Percentiles rank a stretch among this genome's conserved stretches.
Evolutionary conservation across 1,140 invertebrate species (phyloP).

Genomic region (Panagrolaimus sp.): DNA sequence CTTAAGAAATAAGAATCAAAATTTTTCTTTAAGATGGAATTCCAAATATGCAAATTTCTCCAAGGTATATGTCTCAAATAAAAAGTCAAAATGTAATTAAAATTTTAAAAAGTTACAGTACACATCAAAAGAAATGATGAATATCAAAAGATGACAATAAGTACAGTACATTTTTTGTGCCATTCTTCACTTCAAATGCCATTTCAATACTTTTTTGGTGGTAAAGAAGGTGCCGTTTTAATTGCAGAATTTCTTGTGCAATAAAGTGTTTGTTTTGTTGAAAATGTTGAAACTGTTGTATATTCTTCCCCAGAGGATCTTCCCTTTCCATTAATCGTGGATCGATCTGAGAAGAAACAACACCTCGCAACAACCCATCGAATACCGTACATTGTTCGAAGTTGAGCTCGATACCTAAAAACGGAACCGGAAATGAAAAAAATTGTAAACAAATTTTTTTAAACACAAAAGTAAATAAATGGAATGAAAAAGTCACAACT

Average conservation of each 20-base stretch:
- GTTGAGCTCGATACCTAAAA: constrained; percentile 9
- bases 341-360: constrained; percentile 6
- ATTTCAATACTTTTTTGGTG: too few species aligned
- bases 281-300: constrained; percentile 3
- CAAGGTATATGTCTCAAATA: too few species aligned
- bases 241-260: background rate
- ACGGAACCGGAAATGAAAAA: background rate
- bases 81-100: too few species aligned
- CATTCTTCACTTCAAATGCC: too few species aligned
- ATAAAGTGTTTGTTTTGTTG: background rate
- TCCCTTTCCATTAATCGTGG: background rate
- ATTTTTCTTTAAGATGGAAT: too few species aligned
- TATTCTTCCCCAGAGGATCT: background rate
- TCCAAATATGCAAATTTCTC: too few species aligned
- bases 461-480: background rate
- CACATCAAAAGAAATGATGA: too few species aligned
- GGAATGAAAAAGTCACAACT: background rate
- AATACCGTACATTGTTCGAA: constrained; percentile 13
- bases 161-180: too few species aligned
- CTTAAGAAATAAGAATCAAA: too few species aligned
- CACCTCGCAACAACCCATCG: background rate
- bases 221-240: too few species aligned
- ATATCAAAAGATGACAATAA: too few species aligned
- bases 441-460: background rate
- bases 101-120: too few species aligned